These are phyloP conservation scores for Pomacea canaliculata DNA, from an alignment of 2,888 invertebrate species.

Conservation along the genomic window DNA sequence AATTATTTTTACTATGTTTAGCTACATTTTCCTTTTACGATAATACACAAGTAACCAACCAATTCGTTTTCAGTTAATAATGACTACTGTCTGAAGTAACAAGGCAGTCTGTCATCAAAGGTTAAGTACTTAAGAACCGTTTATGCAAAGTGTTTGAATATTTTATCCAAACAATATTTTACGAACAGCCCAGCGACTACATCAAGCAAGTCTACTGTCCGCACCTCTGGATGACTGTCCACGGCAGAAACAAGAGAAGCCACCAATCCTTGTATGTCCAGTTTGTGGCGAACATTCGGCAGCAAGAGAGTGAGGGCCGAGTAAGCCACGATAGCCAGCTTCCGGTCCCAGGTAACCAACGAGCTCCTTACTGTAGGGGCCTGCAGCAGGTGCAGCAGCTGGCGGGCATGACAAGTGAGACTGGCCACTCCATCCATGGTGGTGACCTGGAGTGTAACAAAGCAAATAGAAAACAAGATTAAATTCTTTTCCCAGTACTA, in stretches of 20 bases:
- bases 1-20: no score
- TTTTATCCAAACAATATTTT: no score
- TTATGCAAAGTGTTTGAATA: no score
- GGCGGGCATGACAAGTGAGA: not conserved
- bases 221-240: not conserved
- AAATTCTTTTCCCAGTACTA: no score
- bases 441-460: not conserved
- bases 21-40: no score
- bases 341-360: not conserved
- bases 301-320: constrained; percentile 9
- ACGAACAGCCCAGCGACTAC: not conserved
- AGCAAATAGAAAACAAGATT: not conserved
- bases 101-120: no score
- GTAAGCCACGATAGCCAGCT: not conserved
- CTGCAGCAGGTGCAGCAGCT: not conserved
- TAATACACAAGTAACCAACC: no score
- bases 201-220: not conserved
- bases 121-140: no score
- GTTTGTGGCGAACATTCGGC: constrained; percentile 4
- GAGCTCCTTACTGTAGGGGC: not conserved
- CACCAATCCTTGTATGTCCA: constrained; percentile 13
- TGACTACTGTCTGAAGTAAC: no score
- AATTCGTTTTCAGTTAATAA: no score
- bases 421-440: not conserved
- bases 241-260: not conserved